These are phyloP conservation scores for Pentalonia nigronervosa DNA, from an alignment of 1,140 invertebrate genomes.

Conservation along the genomic window DNA sequence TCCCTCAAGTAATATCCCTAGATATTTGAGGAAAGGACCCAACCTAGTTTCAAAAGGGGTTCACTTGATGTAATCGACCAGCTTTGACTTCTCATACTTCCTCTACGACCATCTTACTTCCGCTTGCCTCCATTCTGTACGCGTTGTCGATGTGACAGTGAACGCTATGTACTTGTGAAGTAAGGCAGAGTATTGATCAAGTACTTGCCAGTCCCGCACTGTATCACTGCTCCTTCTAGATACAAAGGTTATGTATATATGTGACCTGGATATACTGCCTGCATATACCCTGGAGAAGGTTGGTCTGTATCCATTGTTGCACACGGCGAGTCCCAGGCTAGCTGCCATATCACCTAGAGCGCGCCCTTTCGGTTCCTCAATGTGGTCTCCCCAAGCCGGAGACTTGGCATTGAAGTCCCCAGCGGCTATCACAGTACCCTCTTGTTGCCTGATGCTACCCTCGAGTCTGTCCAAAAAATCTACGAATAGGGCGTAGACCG, in stretches of 20 bases:
- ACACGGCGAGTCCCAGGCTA: background rate
- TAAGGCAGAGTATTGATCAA: background rate
- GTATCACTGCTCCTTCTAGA: background rate
- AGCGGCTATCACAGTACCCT: background rate
- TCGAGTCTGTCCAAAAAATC: background rate
- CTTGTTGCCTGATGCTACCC: background rate
- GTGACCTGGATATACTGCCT: background rate
- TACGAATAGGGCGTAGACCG: background rate
- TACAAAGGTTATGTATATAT: background rate
- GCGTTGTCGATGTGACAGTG: background rate
- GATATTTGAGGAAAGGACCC: no score
- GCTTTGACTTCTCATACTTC: background rate
- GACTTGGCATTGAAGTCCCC: slow-evolving; percentile 1
- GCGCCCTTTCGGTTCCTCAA: background rate
- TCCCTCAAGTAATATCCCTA: no score
- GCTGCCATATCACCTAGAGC: background rate
- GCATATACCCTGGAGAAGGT: background rate
- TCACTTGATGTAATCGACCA: background rate
- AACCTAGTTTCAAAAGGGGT: background rate
- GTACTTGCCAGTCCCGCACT: background rate
- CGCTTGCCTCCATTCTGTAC: background rate
- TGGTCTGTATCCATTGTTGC: background rate
- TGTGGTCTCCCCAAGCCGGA: background rate
- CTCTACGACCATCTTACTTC: background rate
- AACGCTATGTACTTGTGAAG: background rate